A percentile compares a stretch with the other conserved stretches of the same genome.
phyloP scores from a whole-genome alignment of 2,888 invertebrate species.

The Entomobrya proxima region DNA sequence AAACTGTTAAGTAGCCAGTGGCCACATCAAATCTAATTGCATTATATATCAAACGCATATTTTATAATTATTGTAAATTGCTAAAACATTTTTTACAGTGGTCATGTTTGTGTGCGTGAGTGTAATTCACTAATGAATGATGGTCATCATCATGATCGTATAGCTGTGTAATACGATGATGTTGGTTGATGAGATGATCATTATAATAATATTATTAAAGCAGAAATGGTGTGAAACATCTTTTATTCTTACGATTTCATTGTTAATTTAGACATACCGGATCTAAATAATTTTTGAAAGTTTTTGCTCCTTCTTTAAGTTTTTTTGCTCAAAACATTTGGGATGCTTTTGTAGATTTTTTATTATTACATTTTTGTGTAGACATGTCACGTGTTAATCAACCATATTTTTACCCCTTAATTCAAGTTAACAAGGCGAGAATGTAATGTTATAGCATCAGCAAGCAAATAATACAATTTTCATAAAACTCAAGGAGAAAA shows the following conservation, averaged over 20 bases:
- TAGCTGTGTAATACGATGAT: not conserved
- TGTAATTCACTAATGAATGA: not conserved
- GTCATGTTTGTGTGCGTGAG: not conserved
- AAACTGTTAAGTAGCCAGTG: slow-evolving; percentile 6
- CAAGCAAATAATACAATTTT: no score
- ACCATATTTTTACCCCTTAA: slow-evolving; percentile 54
- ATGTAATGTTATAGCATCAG: no score
- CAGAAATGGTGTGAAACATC: slow-evolving; percentile 27
- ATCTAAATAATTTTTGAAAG: slow-evolving; percentile 44
- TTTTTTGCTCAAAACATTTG: not conserved
- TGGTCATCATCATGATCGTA: slow-evolving; percentile 3
- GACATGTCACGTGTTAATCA: slow-evolving; percentile 67
- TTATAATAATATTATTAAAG: not conserved
- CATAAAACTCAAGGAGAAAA: no score
- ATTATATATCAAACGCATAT: not conserved
- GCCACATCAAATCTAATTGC: slow-evolving; percentile 4
- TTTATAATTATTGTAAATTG: slow-evolving; percentile 32
- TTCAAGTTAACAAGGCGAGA: slow-evolving; percentile 48
- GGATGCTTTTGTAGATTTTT: slow-evolving; percentile 30
- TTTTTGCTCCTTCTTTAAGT: slow-evolving; percentile 34
- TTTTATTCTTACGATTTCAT: slow-evolving; percentile 9
- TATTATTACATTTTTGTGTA: not conserved
- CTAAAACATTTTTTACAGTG: slow-evolving; percentile 20
- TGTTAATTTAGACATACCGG: slow-evolving; percentile 43
- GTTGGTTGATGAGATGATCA: slow-evolving; percentile 17